Evolutionary conservation across 2,113 vertebrate species (phyloP).

Genomic region (Ariopsis seemanni): DNA sequence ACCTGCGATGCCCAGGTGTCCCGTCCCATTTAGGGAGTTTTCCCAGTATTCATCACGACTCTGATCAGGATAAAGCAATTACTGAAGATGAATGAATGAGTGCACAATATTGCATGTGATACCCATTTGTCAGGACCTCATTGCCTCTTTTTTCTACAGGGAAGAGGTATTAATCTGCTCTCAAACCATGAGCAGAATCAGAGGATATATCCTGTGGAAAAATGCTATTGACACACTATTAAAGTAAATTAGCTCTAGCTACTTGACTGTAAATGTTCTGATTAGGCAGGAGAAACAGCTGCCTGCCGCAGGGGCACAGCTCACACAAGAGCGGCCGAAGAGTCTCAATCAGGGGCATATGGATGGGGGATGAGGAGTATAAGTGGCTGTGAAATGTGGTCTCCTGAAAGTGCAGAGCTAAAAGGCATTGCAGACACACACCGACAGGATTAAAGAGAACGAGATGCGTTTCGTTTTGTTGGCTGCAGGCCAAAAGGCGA

Average conservation of each 20-base stretch:
- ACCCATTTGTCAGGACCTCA: conserved; percentile 37
- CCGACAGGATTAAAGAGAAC: neutral
- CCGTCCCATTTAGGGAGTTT: neutral
- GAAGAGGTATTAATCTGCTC: conserved; percentile 43
- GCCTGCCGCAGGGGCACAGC: neutral
- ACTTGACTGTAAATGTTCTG: conserved; percentile 54
- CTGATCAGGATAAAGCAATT: neutral
- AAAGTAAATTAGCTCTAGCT: conserved; percentile 53
- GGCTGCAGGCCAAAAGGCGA: conserved; percentile 9
- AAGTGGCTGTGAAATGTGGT: conserved; percentile 25
- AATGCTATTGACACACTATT: conserved; percentile 54
- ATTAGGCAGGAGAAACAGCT: conserved; percentile 42
- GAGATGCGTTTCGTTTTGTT: neutral
- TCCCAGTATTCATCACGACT: neutral
- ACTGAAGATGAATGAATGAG: neutral
- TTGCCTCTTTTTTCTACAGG: conserved; percentile 34
- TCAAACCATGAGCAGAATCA: conserved; percentile 31
- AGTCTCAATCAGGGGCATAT: neutral
- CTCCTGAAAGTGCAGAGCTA: conserved; percentile 4
- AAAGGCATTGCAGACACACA: conserved; percentile 11
- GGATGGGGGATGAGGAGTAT: neutral
- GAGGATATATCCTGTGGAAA: conserved; percentile 40
- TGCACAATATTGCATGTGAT: conserved; percentile 3
- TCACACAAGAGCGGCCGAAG: conserved; percentile 26
- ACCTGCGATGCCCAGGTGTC: neutral